A percentile compares a stretch with the other conserved stretches of the same genome.
These are phyloP conservation scores for Acrobasis repandana DNA, from an alignment of 2,888 invertebrate genomes.

Conservation along the genomic window DNA sequence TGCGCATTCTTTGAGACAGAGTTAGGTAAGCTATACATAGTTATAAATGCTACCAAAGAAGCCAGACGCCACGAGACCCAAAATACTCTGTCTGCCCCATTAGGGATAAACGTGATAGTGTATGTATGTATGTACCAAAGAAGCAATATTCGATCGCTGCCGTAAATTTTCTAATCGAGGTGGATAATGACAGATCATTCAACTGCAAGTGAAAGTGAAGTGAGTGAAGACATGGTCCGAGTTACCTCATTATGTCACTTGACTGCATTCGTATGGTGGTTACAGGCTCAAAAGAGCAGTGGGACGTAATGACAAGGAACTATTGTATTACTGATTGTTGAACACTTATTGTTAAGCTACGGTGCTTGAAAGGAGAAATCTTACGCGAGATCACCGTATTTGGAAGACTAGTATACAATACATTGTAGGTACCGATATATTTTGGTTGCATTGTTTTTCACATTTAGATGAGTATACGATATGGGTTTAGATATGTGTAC, in stretches of 20 bases:
- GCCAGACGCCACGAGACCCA: no score
- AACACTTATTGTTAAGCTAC: slow-evolving; percentile 5
- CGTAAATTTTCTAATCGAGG: slow-evolving; percentile 52
- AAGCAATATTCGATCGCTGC: slow-evolving; percentile 42
- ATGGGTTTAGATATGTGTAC: no score
- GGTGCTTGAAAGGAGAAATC: slow-evolving; percentile 4
- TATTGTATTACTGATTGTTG: slow-evolving; percentile 13
- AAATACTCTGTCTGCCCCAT: no score
- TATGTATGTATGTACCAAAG: no score
- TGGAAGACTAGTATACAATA: neutral
- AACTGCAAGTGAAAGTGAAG: slow-evolving; percentile 34
- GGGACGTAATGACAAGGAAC: slow-evolving; percentile 25
- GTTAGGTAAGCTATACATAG: neutral
- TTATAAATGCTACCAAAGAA: slow-evolving; percentile 48
- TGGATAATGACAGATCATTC: slow-evolving; percentile 40
- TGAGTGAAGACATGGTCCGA: slow-evolving; percentile 49
- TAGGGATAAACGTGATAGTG: no score
- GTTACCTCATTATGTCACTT: slow-evolving; percentile 41
- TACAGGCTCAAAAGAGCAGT: slow-evolving; percentile 31
- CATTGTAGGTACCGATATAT: neutral
- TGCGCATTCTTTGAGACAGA: neutral
- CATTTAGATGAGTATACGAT: neutral
- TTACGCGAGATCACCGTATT: neutral
- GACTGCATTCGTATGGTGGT: slow-evolving; percentile 27
- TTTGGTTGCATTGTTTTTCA: neutral